A percentile compares a stretch with the other conserved stretches of the same genome.
These are phyloP conservation scores for Strigops habroptila DNA, from an alignment of 2,113 vertebrate species.

Conservation along the genomic window DNA sequence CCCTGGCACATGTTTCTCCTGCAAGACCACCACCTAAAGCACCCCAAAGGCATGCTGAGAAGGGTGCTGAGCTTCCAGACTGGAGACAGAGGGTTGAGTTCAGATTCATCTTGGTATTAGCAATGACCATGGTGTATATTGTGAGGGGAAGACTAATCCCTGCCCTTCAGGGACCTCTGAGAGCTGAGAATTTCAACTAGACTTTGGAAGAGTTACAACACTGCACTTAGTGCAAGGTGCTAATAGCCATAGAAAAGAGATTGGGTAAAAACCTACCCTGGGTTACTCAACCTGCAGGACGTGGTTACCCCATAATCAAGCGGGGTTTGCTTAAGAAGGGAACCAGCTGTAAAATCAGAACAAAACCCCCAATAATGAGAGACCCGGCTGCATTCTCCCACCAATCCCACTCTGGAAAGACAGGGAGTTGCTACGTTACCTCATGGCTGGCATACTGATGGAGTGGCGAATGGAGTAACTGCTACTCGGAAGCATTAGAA, in stretches of 20 bases:
- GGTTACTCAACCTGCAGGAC: background rate
- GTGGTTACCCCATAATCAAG: fast-evolving
- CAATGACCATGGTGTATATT: fast-evolving
- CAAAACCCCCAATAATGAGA: background rate
- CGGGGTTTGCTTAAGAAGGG: background rate
- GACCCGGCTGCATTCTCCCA: background rate
- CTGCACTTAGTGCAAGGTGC: background rate
- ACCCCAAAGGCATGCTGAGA: background rate
- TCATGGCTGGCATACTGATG: slow-evolving; percentile 99
- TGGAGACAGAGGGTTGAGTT: background rate
- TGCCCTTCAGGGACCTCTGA: background rate
- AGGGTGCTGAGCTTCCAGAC: background rate
- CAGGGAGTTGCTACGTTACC: slow-evolving; percentile 80
- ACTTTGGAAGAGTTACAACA: background rate
- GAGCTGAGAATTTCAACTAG: background rate
- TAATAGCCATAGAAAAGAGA: background rate
- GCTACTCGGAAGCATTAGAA: slow-evolving; percentile 88
- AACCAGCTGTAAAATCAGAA: background rate
- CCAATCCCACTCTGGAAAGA: background rate
- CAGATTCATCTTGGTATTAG: background rate
- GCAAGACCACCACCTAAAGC: background rate
- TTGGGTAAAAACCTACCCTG: background rate
- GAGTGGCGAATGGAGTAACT: slow-evolving; percentile 98
- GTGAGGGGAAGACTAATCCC: background rate
- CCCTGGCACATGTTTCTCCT: background rate